phyloP scores from a whole-genome alignment of 1,140 invertebrate species.

The Drosophila arizonae region DNA sequence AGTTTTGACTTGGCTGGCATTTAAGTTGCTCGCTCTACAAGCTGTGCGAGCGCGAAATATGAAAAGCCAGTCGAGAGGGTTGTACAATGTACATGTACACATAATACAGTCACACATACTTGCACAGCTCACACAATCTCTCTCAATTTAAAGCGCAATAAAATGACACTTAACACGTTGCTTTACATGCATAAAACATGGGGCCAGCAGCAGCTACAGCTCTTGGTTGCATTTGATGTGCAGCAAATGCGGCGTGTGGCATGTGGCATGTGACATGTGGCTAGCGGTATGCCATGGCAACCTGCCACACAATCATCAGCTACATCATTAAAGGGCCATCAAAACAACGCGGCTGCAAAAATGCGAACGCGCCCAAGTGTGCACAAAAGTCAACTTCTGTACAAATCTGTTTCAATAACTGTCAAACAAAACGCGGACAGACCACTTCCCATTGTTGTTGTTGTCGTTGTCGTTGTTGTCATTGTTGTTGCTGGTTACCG shows the following conservation, averaged over 20 bases:
- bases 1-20: constrained; percentile 43
- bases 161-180: constrained; percentile 56
- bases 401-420: constrained; percentile 68
- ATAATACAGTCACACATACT: neutral
- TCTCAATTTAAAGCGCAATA: constrained; percentile 18
- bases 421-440: constrained; percentile 56
- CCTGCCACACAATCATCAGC: constrained; percentile 32
- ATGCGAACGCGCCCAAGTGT: constrained; percentile 32
- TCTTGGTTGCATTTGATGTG: constrained; percentile 19
- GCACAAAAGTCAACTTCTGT: constrained; percentile 39
- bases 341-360: constrained; percentile 5
- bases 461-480: constrained; percentile 28
- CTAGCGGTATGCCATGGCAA: constrained; percentile 30
- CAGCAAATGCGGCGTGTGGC: constrained; percentile 9
- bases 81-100: neutral
- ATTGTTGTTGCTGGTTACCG: constrained; percentile 19
- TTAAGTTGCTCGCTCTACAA: constrained; percentile 37
- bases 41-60: constrained; percentile 40
- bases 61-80: constrained; percentile 13
- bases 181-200: constrained; percentile 57
- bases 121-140: neutral
- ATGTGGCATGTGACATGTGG: neutral
- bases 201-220: constrained; percentile 2
- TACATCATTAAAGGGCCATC: constrained; percentile 56
- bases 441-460: neutral